Percentiles rank a stretch among this genome's conserved stretches.
Evolutionary conservation across 2,888 invertebrate species (phyloP).

Genomic region (Diaperis boleti): DNA sequence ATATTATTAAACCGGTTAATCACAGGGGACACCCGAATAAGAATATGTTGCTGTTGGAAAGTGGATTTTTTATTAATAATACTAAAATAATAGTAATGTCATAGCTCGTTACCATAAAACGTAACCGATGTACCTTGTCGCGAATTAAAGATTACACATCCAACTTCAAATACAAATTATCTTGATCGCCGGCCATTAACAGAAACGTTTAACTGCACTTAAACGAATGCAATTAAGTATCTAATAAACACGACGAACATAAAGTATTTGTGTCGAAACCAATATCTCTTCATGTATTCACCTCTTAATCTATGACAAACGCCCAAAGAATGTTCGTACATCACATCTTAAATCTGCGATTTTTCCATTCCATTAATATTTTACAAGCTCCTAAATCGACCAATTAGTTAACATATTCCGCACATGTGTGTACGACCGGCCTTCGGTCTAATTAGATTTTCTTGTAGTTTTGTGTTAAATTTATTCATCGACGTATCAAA

Average conservation of each 20-base stretch:
- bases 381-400: not conserved
- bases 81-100: too few species aligned
- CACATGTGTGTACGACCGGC: not conserved
- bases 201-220: too few species aligned
- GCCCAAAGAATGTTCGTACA: not conserved
- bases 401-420: not conserved
- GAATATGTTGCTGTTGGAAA: too few species aligned
- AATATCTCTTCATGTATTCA: not conserved
- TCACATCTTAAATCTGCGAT: not conserved
- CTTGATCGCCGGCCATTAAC: too few species aligned
- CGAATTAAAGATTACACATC: too few species aligned
- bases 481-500: not conserved
- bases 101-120: too few species aligned
- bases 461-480: not conserved
- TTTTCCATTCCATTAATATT: not conserved
- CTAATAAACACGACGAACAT: not conserved
- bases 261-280: not conserved
- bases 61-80: too few species aligned
- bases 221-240: too few species aligned
- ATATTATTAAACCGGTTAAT: not conserved
- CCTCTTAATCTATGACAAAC: not conserved
- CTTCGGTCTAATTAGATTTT: not conserved
- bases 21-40: not conserved
- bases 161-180: too few species aligned
- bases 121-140: too few species aligned